A percentile compares a stretch with the other conserved stretches of the same genome.
These are phyloP conservation scores for Tetrao urogallus DNA, from an alignment of 2,113 vertebrate genomes.

Conservation along the genomic window DNA sequence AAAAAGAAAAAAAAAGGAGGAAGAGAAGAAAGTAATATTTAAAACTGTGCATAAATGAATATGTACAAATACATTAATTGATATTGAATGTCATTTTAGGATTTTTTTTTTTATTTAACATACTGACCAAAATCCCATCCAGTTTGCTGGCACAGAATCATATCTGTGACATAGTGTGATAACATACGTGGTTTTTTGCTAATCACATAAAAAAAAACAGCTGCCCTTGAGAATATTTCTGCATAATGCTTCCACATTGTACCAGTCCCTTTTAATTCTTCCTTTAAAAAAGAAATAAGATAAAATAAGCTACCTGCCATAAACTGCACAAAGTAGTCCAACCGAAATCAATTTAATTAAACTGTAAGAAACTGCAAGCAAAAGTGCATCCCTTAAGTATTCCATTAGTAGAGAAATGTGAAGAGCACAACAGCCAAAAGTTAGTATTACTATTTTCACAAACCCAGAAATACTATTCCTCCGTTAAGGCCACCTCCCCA, in stretches of 20 bases:
- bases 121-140: background rate
- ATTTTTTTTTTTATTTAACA: constrained; percentile 13
- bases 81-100: constrained; percentile 1
- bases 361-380: constrained; percentile 34
- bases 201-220: background rate
- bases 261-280: constrained; percentile 27
- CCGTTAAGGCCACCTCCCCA: background rate
- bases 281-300: constrained; percentile 36
- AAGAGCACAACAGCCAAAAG: constrained; percentile 45
- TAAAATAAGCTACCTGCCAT: constrained; percentile 55
- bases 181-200: constrained; percentile 30
- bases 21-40: background rate
- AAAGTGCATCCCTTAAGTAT: constrained; percentile 52
- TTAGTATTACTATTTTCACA: constrained; percentile 51
- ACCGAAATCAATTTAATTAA: constrained; percentile 75
- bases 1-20: background rate
- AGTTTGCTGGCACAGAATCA: constrained; percentile 9
- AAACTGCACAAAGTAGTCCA: constrained; percentile 65
- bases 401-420: constrained; percentile 55
- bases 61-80: background rate
- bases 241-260: background rate
- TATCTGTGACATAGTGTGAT: constrained; percentile 6
- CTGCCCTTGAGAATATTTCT: constrained; percentile 12
- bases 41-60: background rate
- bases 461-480: background rate